Evolutionary conservation across 1,140 invertebrate species (phyloP).

Genomic region (Arctopsyche grandis): DNA sequence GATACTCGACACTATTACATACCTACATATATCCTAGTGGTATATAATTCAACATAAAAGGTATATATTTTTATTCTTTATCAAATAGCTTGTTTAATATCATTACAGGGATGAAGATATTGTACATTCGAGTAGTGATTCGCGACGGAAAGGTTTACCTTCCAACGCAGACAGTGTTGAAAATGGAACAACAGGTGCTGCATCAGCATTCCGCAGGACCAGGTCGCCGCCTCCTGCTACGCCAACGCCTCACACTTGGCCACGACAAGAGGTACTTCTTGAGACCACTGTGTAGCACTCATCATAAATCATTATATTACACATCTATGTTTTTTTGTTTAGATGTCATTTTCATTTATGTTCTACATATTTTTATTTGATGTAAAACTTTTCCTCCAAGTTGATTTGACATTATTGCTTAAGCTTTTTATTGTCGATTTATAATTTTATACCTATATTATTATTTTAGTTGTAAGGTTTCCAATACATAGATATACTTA

Average conservation of each 20-base stretch:
- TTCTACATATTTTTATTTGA: constrained; percentile 8
- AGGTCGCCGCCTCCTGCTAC: constrained; percentile 31
- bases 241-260: constrained; percentile 51
- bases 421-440: no score
- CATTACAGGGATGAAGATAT: constrained; percentile 50
- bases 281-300: constrained; percentile 51
- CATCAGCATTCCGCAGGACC: not conserved
- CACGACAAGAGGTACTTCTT: constrained; percentile 54
- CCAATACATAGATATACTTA: not conserved
- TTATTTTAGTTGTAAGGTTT: no score
- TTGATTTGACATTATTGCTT: not conserved
- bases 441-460: no score
- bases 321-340: constrained; percentile 5
- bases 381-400: not conserved
- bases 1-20: no score
- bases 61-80: not conserved
- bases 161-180: constrained; percentile 46
- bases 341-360: not conserved
- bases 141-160: constrained; percentile 35
- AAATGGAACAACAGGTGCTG: not conserved
- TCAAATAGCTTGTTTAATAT: constrained; percentile 13
- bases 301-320: constrained; percentile 22
- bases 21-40: no score
- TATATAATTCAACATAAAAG: not conserved
- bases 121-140: constrained; percentile 40